Evolutionary conservation across 2,113 vertebrate genomes (phyloP).

Genomic region (Montifringilla adamsi): DNA sequence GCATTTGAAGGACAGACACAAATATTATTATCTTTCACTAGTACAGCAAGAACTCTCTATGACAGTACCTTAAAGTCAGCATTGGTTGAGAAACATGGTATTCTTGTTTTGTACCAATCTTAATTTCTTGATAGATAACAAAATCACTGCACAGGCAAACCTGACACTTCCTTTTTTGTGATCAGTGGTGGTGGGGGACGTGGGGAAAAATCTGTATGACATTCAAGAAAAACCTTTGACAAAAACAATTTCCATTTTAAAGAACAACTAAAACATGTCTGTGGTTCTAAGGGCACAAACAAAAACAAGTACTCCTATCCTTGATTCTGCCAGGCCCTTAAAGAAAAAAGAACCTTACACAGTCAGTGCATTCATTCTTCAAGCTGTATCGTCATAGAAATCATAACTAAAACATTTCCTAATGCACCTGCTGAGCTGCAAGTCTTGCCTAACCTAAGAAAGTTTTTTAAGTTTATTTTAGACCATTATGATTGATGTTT

Average conservation of each 20-base stretch:
- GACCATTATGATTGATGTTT: neutral
- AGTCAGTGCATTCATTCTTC: neutral
- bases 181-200: neutral
- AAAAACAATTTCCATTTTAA: neutral
- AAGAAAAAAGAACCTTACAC: neutral
- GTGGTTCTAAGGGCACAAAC: neutral
- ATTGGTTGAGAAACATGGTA: neutral
- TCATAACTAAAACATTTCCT: neutral
- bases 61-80: neutral
- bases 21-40: neutral
- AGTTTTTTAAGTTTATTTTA: neutral
- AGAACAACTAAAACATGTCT: neutral
- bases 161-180: neutral
- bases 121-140: neutral
- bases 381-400: neutral
- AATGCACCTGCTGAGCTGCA: neutral
- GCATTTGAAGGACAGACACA: neutral
- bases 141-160: neutral
- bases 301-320: neutral
- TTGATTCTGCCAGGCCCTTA: neutral
- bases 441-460: neutral
- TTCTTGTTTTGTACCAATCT: neutral
- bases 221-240: neutral
- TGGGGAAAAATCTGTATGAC: neutral
- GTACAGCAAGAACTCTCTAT: neutral